Percentiles rank a stretch among this genome's conserved stretches.
Evolutionary conservation across 1,140 invertebrate genomes (phyloP).

Genomic region (Eupristina koningsbergeri): DNA sequence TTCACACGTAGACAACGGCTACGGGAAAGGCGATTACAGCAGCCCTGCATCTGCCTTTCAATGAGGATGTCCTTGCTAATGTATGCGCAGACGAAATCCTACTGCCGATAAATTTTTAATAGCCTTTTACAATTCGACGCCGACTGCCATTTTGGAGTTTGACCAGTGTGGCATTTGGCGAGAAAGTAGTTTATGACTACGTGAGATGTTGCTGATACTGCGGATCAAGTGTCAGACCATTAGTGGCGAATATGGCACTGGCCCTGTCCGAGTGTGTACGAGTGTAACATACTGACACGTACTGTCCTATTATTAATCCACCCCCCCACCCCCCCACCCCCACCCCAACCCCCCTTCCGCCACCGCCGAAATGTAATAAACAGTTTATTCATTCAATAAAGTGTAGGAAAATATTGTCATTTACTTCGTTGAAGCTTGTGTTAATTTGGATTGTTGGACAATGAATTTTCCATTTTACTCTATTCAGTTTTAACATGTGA

Average conservation of each 20-base stretch:
- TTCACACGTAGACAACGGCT: neutral
- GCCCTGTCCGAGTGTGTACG: neutral
- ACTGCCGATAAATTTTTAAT: neutral
- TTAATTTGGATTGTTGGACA: no score
- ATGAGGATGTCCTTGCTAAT: neutral
- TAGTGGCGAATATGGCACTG: neutral
- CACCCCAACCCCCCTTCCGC: no score
- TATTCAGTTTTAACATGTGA: no score
- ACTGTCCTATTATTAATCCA: neutral
- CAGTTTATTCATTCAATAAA: no score
- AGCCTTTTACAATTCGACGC: neutral
- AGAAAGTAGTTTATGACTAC: neutral
- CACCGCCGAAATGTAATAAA: no score
- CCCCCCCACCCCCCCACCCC: neutral
- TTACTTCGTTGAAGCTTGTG: no score
- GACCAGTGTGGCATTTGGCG: neutral
- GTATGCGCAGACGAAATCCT: neutral
- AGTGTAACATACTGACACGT: neutral
- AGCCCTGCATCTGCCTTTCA: neutral
- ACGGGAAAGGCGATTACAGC: neutral
- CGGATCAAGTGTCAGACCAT: neutral
- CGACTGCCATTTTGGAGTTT: neutral
- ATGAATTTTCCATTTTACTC: no score
- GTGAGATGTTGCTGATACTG: neutral
- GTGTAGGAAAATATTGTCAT: no score